Evolutionary conservation across 2,797 vertebrate genomes (phyloP).

Genomic region (Pipistrellus pipistrellus): DNA sequence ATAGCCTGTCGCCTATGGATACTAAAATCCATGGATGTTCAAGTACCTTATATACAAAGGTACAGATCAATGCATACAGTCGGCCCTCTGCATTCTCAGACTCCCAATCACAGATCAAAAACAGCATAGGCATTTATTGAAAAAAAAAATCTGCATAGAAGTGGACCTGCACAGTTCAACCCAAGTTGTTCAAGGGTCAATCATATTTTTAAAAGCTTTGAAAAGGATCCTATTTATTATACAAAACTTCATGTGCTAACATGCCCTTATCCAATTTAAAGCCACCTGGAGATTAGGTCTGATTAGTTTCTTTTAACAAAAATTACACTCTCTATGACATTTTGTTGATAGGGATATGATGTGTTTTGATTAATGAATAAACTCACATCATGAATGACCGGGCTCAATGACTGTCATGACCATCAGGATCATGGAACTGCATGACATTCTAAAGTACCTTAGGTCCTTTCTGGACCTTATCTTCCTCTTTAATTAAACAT

Average conservation of each 20-base stretch:
- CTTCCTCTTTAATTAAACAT: constrained; percentile 31
- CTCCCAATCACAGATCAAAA: neutral
- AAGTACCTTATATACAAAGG: neutral
- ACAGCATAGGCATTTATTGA: neutral
- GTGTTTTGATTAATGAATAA: neutral
- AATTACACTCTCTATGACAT: constrained; percentile 12
- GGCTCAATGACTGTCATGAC: neutral
- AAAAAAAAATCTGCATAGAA: neutral
- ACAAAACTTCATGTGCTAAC: constrained; percentile 19
- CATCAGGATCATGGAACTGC: neutral
- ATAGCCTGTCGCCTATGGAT: neutral
- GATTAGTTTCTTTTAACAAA: constrained; percentile 27
- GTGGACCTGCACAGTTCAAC: neutral
- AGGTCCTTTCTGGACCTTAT: neutral
- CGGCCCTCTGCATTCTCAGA: neutral
- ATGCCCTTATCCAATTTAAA: neutral
- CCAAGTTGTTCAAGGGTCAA: neutral
- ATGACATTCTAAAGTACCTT: neutral
- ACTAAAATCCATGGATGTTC: neutral
- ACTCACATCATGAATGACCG: neutral
- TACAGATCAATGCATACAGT: neutral
- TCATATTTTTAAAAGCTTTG: constrained; percentile 44
- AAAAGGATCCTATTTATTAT: constrained; percentile 55
- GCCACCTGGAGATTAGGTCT: neutral
- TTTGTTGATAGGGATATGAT: neutral